Base-by-base conservation (phyloP, 1,140 invertebrate genomes). In the Scaptomyza montana region DNA sequence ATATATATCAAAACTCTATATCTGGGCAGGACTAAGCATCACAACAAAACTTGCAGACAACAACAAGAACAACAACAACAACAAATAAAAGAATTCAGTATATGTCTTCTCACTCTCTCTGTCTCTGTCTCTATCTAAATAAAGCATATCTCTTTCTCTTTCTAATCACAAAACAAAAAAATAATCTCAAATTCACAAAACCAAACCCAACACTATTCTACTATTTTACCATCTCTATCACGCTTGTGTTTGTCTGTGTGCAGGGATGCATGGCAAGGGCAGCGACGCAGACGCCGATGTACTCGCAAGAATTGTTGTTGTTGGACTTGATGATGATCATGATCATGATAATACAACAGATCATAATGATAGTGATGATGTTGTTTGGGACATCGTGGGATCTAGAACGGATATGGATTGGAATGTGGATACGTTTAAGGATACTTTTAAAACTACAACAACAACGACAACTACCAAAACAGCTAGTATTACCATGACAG, bases 171-270 rank as follows among this genome's bases (percentile, higher is more conserved):
- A 70, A 54, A 21, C 46, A 57, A 74, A 74, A 65, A 56, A 61
- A 66, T 67, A 62, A 57, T 39, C 51, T 45, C 41, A 70, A 49
- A 61, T n/a, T n/a, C n/a, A 13, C 25, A 54, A 54, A 36, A 36
- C 7, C 33, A 77, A 79, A 79, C 74, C 71, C 75, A 87, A 89
- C 84, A 87, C 82, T 87, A 82, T 68, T 89, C 89, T 87, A 90
- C 85, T 89, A 89, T 7, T 89, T 80, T 89, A 80, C 85, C 84
- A 80, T 89, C 77, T 89, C 85, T 89, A 80, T 91, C 80, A 89
- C 80, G 91, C 90, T 90, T 91, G 91, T 91, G 91, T 91, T 92
- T 92, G 91, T 92, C 91, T 92, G 91, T 92, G 90, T 92, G 91
- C 91, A 92, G 91, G 91, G 77, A 89, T 87, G 85, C 77, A 86